Conservation (phyloP, 2,113 vertebrate species). For the Blennius ocellaris region DNA sequence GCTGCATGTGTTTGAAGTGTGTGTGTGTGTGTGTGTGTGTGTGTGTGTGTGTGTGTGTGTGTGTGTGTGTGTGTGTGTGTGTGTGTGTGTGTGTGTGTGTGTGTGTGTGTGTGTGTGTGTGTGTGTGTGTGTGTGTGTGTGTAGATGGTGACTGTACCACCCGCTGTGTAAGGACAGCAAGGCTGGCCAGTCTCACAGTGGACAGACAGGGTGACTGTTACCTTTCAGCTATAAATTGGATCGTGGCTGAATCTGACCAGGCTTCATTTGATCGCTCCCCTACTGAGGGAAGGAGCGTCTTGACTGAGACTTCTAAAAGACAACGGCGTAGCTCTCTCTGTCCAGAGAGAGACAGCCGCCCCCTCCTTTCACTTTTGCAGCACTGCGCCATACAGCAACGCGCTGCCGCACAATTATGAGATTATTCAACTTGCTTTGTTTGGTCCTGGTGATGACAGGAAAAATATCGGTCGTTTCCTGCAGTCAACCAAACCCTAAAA, state of each 20-base stretch:
- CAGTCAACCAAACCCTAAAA: too few species aligned
- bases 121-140: too few species aligned
- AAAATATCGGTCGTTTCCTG: too few species aligned
- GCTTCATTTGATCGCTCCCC: slow-evolving; percentile 9
- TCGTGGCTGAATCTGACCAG: background rate
- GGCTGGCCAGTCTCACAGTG: slow-evolving; percentile 10
- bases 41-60: too few species aligned
- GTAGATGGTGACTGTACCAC: background rate
- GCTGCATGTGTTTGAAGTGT: slow-evolving; percentile 48
- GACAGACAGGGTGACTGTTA: background rate
- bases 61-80: background rate
- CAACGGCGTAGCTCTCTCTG: background rate
- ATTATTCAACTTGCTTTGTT: too few species aligned
- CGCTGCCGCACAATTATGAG: too few species aligned
- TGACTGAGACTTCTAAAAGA: background rate
- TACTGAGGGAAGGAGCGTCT: background rate
- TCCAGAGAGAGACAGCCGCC: too few species aligned
- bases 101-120: too few species aligned
- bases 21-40: slow-evolving; percentile 15
- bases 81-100: too few species aligned
- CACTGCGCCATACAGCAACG: too few species aligned
- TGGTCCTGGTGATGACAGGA: too few species aligned
- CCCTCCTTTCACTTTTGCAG: too few species aligned
- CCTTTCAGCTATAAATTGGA: background rate
- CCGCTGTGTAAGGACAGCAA: slow-evolving; percentile 21